These are phyloP conservation scores for Tenthredo livida DNA, from an alignment of 2,888 invertebrate species.

Conservation along the genomic window DNA sequence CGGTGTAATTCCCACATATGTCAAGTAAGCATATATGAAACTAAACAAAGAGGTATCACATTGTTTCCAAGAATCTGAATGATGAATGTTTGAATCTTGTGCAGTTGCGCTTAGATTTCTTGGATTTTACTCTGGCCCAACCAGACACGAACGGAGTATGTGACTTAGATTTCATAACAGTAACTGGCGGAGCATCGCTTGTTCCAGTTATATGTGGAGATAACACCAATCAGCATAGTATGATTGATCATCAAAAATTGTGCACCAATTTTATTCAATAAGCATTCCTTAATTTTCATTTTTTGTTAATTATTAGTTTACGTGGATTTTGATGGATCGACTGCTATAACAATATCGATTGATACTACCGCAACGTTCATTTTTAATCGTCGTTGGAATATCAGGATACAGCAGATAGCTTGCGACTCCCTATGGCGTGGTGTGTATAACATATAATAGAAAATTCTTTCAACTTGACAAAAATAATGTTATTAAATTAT, in stretches of 20 bases:
- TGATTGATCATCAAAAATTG: slow-evolving; percentile 54
- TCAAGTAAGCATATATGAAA: slow-evolving; percentile 80
- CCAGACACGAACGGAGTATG: slow-evolving; percentile 88
- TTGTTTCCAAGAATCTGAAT: neutral
- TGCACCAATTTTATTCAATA: neutral
- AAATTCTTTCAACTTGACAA: slow-evolving; percentile 39
- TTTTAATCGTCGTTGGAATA: slow-evolving; percentile 86
- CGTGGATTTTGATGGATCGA: slow-evolving; percentile 85
- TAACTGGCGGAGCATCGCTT: slow-evolving; percentile 85
- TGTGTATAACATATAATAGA: slow-evolving; percentile 68
- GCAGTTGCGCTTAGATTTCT: slow-evolving; percentile 88
- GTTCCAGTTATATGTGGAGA: slow-evolving; percentile 89
- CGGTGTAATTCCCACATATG: slow-evolving; percentile 85
- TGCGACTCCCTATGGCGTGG: slow-evolving; percentile 86
- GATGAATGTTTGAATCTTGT: slow-evolving; percentile 67
- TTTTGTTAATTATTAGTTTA: slow-evolving; percentile 79
- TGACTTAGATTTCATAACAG: slow-evolving; percentile 84
- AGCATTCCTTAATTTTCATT: neutral
- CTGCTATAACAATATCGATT: slow-evolving; percentile 85
- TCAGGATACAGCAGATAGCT: slow-evolving; percentile 86
- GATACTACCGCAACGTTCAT: slow-evolving; percentile 82
- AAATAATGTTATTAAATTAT: slow-evolving; percentile 33
- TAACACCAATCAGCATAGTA: slow-evolving; percentile 87
- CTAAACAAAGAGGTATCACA: neutral
- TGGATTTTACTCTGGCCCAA: slow-evolving; percentile 86